Percentiles rank a stretch among this genome's conserved stretches.
Conservation (phyloP, 2,797 vertebrate genomes). For the Chlorospingus flavigularis region DNA sequence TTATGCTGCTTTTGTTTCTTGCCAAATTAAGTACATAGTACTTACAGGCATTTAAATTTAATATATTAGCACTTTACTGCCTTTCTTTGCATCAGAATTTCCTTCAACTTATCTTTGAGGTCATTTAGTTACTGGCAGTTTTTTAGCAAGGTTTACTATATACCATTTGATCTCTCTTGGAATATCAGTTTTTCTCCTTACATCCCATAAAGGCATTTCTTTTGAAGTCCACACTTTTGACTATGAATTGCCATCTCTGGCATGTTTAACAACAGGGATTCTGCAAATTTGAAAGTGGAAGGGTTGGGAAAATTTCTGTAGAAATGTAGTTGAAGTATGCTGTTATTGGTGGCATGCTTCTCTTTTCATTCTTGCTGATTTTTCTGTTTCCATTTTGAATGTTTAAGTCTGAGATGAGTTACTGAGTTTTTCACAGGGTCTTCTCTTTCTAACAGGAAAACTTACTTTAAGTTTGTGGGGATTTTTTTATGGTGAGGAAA, state of each 20-base stretch:
- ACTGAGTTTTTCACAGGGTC: not conserved
- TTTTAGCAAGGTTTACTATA: not conserved
- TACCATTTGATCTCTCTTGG: not conserved
- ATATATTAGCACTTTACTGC: not conserved
- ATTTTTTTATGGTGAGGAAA: not conserved
- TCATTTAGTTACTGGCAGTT: not conserved
- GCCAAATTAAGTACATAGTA: not conserved
- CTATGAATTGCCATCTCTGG: not conserved
- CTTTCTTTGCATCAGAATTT: not conserved
- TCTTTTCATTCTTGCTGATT: not conserved
- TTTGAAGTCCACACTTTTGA: not conserved
- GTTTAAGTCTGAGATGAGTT: not conserved
- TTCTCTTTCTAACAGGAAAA: not conserved
- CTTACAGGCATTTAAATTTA: not conserved
- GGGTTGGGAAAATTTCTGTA: not conserved
- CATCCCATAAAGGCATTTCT: not conserved
- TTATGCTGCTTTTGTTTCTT: not conserved
- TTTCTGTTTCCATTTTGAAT: not conserved
- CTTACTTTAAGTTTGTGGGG: not conserved
- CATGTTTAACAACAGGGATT: not conserved
- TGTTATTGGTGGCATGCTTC: not conserved
- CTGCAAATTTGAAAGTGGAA: not conserved
- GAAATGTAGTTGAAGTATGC: not conserved
- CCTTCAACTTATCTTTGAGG: not conserved
- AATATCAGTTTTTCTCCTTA: not conserved